Conservation (phyloP, 1,140 invertebrate species). For the Lutraria rhynchaena region DNA sequence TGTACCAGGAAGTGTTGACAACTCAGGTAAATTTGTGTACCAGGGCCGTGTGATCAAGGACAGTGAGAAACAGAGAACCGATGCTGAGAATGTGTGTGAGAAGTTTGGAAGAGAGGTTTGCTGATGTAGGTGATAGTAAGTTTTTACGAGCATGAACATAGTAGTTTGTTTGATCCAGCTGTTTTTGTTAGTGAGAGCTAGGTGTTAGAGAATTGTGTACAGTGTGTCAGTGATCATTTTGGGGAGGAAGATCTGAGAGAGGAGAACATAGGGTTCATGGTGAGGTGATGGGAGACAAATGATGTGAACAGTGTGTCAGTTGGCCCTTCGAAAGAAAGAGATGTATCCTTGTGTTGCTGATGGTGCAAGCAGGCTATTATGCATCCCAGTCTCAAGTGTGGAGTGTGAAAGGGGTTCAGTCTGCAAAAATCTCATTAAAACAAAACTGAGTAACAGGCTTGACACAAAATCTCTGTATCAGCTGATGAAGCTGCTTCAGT, state of each 20-base stretch:
- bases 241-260: background rate
- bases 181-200: background rate
- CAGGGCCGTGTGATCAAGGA: slow-evolving; percentile 5
- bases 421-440: slow-evolving; percentile 31
- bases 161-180: slow-evolving; percentile 19
- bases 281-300: background rate
- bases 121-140: slow-evolving; percentile 8
- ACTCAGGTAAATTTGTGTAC: background rate
- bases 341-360: slow-evolving; percentile 3
- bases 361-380: slow-evolving; percentile 8
- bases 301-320: slow-evolving; percentile 28
- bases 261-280: background rate
- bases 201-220: background rate
- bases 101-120: slow-evolving; percentile 5
- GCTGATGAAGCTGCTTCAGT: too few relatives aligned
- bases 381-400: background rate
- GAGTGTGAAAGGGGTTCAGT: slow-evolving; percentile 14
- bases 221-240: background rate
- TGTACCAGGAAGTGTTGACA: background rate
- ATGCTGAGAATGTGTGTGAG: background rate
- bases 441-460: slow-evolving; percentile 12
- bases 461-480: background rate
- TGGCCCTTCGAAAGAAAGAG: background rate
- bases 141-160: background rate
- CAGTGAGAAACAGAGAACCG: slow-evolving; percentile 2